These are phyloP conservation scores for Calliopum simillimum DNA, from an alignment of 2,888 invertebrate species.

Conservation along the genomic window DNA sequence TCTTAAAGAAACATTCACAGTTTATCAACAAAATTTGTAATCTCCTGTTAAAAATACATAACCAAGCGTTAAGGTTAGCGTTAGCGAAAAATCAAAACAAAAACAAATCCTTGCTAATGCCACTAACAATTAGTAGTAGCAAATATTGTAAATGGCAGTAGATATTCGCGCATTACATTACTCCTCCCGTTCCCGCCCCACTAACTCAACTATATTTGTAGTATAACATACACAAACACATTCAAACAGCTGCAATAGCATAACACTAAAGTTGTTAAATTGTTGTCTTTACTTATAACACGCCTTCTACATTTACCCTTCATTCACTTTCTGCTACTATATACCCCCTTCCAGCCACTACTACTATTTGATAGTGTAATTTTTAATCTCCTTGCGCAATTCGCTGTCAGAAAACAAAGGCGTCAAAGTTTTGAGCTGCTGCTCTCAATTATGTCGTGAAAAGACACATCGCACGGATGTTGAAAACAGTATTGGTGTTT, in stretches of 20 bases:
- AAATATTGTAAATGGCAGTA: constrained; percentile 50
- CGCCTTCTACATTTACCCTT: too few relatives aligned
- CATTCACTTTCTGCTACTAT: not conserved
- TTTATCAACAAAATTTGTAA: not conserved
- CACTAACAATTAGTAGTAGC: constrained; percentile 58
- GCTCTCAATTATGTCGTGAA: not conserved
- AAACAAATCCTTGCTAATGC: constrained; percentile 55
- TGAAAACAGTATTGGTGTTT: not conserved
- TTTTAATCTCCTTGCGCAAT: not conserved
- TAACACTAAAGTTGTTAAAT: not conserved
- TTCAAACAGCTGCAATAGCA: constrained; percentile 12
- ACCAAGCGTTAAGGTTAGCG: constrained; percentile 46
- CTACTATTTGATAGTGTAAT: not conserved
- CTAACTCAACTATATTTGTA: not conserved
- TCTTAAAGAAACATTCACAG: not conserved
- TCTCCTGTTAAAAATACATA: constrained; percentile 52
- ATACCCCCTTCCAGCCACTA: not conserved
- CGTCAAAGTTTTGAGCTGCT: constrained; percentile 10
- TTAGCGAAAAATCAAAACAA: constrained; percentile 24
- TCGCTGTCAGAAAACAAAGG: not conserved
- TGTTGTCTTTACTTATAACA: too few relatives aligned
- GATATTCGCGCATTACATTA: not conserved
- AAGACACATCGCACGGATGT: not conserved
- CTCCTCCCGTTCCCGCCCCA: too few relatives aligned
- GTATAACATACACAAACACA: constrained; percentile 13